Percentiles rank a stretch among this genome's conserved stretches.
Evolutionary conservation across 2,888 invertebrate species (phyloP).

Genomic region (Calameuta idolon): DNA sequence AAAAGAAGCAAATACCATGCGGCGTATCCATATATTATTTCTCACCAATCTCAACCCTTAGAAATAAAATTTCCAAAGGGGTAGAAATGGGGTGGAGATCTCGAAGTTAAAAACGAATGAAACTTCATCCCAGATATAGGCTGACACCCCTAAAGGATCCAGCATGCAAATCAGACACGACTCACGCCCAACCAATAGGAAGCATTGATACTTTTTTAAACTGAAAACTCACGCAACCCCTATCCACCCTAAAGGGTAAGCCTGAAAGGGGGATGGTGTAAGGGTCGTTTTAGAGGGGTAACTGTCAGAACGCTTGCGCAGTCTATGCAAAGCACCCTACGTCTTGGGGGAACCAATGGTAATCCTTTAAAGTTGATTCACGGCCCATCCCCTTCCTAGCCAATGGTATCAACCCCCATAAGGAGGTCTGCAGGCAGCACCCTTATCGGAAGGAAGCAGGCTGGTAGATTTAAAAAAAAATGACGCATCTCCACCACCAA

Average conservation of each 20-base stretch:
- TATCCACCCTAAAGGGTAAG: not conserved
- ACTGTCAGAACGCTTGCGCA: slow-evolving; percentile 45
- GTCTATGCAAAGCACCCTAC: slow-evolving; percentile 50
- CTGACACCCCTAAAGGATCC: not conserved
- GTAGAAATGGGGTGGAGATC: not conserved
- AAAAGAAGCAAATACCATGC: not conserved
- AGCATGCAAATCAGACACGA: not conserved
- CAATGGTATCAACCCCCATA: slow-evolving; percentile 18
- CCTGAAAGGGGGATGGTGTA: slow-evolving; percentile 33
- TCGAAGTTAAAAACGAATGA: not conserved
- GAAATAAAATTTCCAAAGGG: not conserved
- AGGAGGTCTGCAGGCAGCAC: slow-evolving; percentile 22
- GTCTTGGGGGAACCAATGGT: slow-evolving; percentile 43
- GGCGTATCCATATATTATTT: not conserved
- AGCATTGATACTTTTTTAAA: not conserved
- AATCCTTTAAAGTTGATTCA: slow-evolving; percentile 45
- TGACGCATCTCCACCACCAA: slow-evolving; percentile 60
- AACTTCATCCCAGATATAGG: not conserved
- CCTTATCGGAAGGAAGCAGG: slow-evolving; percentile 55
- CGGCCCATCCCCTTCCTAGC: slow-evolving; percentile 30
- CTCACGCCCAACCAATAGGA: not conserved
- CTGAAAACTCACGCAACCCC: not conserved
- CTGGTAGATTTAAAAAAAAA: slow-evolving; percentile 61
- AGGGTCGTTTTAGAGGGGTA: slow-evolving; percentile 15
- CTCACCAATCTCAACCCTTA: not conserved